Evolutionary conservation across 2,888 invertebrate genomes (phyloP).

Genomic region (Cantharis lateralis): DNA sequence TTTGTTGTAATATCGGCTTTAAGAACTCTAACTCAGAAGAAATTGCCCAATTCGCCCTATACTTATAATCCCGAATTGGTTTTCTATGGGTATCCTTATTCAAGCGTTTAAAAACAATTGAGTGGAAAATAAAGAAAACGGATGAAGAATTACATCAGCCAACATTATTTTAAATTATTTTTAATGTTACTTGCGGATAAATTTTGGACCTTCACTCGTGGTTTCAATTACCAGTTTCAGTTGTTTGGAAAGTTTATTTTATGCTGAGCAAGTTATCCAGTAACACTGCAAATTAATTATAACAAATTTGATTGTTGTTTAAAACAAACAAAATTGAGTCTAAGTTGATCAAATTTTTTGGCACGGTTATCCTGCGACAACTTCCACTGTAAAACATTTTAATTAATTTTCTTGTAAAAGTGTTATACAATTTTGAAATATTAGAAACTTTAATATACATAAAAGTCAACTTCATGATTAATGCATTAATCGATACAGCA

Average conservation of each 20-base stretch:
- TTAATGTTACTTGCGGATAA: neutral
- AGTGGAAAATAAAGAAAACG: neutral
- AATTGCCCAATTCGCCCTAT: neutral
- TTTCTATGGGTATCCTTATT: neutral
- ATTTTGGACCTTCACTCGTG: neutral
- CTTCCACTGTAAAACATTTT: neutral
- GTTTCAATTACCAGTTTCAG: neutral
- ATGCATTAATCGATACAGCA: neutral
- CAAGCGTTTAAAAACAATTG: neutral
- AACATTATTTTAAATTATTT: neutral
- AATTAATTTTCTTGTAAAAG: neutral
- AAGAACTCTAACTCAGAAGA: neutral
- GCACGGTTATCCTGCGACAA: neutral
- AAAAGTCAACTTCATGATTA: neutral
- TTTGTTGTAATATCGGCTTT: neutral
- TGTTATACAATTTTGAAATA: neutral
- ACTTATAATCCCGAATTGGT: neutral
- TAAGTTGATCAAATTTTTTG: neutral
- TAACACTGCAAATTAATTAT: neutral
- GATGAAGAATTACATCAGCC: neutral
- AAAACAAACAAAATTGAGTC: neutral
- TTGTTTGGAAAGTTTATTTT: neutral
- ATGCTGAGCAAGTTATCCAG: neutral
- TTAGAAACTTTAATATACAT: neutral
- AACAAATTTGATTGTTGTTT: neutral